These are phyloP conservation scores for Mobula birostris DNA, from an alignment of 2,113 vertebrate species.

Conservation along the genomic window DNA sequence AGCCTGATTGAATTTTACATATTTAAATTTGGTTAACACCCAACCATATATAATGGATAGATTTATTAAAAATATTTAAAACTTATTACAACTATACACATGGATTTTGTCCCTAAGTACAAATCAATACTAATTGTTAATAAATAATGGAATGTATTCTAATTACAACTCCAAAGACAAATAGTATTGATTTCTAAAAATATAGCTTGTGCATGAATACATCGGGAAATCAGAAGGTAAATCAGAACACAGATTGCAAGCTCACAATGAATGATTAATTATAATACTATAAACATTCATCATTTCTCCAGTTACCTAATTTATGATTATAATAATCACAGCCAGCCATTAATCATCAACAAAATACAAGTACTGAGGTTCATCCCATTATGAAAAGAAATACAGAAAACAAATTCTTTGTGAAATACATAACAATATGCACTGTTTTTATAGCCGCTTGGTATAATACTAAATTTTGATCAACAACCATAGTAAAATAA, in stretches of 20 bases:
- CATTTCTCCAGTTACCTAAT: background rate
- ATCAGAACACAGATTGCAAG: background rate
- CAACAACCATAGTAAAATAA: background rate
- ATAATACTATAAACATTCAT: background rate
- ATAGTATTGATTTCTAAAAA: background rate
- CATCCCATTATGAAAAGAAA: background rate
- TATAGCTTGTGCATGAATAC: background rate
- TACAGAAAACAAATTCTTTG: background rate
- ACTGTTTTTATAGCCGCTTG: background rate
- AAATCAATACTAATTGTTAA: conserved; percentile 47
- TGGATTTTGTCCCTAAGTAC: conserved; percentile 8
- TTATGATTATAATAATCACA: background rate
- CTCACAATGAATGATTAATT: background rate
- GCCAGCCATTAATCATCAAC: background rate
- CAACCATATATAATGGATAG: background rate
- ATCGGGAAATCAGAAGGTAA: background rate
- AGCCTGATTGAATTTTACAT: background rate
- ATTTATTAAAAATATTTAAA: background rate
- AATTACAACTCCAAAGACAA: conserved; percentile 37
- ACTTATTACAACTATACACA: background rate
- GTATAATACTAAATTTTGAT: background rate
- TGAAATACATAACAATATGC: background rate
- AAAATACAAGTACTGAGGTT: background rate
- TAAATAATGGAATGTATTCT: conserved; percentile 44
- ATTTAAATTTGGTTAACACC: background rate